Base-by-base conservation (phyloP, 2,888 invertebrate genomes). In the Stenodema calcarata region DNA sequence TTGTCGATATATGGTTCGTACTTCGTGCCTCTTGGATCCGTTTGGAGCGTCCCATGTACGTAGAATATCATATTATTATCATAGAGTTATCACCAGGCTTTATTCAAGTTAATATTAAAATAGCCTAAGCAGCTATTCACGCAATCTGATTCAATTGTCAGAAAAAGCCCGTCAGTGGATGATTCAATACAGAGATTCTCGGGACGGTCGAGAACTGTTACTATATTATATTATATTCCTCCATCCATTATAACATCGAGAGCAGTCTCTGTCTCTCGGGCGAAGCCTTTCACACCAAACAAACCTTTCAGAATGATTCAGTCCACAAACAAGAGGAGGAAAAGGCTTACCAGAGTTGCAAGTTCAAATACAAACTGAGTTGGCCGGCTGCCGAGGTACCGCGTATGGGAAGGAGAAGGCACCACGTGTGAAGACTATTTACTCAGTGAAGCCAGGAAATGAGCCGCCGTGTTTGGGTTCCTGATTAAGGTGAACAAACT, bases 351-450 rank as follows among this genome's bases (percentile, higher is more conserved):
- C 62, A 23, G 62, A 62, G 62, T 62, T 23, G 62, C 62, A 23
- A 62, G 62, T 62, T 62, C 62, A 62, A 62, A 62, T 62, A 62
- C 62, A 62, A 62, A 62, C 62, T 9, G 27, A 62, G 62, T 62
- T 62, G 62, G 62, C 62, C 62, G 62, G 62, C 27, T 62, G 62
- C 62, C 62, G 62, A 62, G 62, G 62, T 62, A 62, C 62, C 62
- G 12, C 62, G 62, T 62, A 62, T 11, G 62, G 62, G 27, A 62
- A 23, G 62, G 23, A 62, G 62, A 62, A 62, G 62, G 62, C 47
- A 62, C 62, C 62, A 62, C 62, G 62, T 62, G 62, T 62, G 62
- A 62, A 62, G 62, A 62, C 62, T 62, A 62, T 62, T 62, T 62
- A 62, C 62, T 62, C 62, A 11, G 62, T 23, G 62, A 62, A 62